Conservation (phyloP, 2,888 invertebrate genomes). For the Acleris holmiana region DNA sequence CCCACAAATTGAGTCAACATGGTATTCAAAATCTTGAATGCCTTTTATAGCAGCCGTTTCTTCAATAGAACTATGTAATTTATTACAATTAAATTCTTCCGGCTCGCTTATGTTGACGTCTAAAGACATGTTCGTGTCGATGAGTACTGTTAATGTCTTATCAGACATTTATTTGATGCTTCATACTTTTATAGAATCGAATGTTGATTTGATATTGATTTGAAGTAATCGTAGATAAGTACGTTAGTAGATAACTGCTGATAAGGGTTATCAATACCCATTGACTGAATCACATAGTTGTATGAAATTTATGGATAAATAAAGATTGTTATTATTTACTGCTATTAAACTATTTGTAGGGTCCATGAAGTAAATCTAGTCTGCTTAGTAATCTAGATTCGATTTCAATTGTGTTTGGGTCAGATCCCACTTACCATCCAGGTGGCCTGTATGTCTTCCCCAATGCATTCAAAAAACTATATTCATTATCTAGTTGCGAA, state of each 20-base stretch:
- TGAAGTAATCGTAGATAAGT: slow-evolving; percentile 49
- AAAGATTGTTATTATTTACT: no score
- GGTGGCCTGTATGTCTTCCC: no score
- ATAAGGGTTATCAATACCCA: slow-evolving; percentile 12
- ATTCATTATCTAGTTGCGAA: no score
- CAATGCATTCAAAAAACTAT: no score
- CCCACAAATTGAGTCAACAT: slow-evolving; percentile 67
- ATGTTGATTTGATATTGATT: slow-evolving; percentile 32
- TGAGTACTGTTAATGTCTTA: slow-evolving; percentile 13
- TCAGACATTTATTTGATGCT: slow-evolving; percentile 6
- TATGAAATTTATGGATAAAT: no score
- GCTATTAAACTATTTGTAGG: no score
- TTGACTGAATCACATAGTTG: not conserved
- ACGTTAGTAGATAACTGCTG: slow-evolving; percentile 1
- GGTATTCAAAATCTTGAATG: slow-evolving; percentile 65
- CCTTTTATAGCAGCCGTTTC: slow-evolving; percentile 56
- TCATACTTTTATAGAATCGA: no score
- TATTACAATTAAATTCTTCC: slow-evolving; percentile 68
- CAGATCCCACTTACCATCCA: no score
- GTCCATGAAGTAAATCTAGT: no score
- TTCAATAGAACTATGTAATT: slow-evolving; percentile 66
- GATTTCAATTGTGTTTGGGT: no score
- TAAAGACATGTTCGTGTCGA: slow-evolving; percentile 63
- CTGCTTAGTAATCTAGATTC: no score
- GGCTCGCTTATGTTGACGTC: slow-evolving; percentile 78